Conservation (phyloP, 2,888 invertebrate genomes). For the Tuta absoluta region DNA sequence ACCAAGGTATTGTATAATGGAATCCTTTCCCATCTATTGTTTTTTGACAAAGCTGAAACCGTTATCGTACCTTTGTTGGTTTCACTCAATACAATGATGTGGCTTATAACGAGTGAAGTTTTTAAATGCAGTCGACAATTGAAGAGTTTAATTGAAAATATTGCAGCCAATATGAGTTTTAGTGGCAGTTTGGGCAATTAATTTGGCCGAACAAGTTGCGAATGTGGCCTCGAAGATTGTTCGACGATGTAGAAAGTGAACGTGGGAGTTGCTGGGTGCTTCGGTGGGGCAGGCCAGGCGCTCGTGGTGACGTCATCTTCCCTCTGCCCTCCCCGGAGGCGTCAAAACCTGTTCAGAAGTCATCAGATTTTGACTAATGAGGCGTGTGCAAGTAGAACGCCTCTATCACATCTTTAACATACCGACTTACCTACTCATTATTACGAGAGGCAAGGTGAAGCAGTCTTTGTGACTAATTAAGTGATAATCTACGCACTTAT, state of each 20-base stretch:
- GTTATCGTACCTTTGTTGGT: conserved; percentile 21
- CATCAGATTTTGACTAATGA: conserved; percentile 19
- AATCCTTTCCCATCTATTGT: conserved; percentile 24
- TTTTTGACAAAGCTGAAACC: conserved; percentile 21
- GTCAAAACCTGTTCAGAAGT: conserved; percentile 14
- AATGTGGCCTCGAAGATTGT: conserved; percentile 49
- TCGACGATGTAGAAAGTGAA: conserved; percentile 62
- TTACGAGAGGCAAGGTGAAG: neutral
- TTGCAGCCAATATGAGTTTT: conserved; percentile 18
- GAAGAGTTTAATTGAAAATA: conserved; percentile 23
- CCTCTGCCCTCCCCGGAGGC: conserved; percentile 10
- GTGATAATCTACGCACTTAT: neutral
- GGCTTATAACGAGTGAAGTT: conserved; percentile 4
- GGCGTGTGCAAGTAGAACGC: conserved; percentile 3
- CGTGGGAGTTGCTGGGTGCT: conserved; percentile 51
- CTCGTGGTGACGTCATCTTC: conserved; percentile 25
- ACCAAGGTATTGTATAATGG: conserved; percentile 12
- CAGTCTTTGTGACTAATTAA: neutral
- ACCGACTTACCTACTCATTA: conserved; percentile 2
- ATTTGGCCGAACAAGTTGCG: conserved; percentile 47
- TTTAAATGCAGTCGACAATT: neutral
- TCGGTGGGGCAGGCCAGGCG: conserved; percentile 31
- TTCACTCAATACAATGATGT: conserved; percentile 9
- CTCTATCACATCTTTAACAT: conserved; percentile 11
- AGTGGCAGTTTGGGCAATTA: conserved; percentile 33